phyloP scores from a whole-genome alignment of 2,113 vertebrate genomes.

The Anguilla rostrata region DNA sequence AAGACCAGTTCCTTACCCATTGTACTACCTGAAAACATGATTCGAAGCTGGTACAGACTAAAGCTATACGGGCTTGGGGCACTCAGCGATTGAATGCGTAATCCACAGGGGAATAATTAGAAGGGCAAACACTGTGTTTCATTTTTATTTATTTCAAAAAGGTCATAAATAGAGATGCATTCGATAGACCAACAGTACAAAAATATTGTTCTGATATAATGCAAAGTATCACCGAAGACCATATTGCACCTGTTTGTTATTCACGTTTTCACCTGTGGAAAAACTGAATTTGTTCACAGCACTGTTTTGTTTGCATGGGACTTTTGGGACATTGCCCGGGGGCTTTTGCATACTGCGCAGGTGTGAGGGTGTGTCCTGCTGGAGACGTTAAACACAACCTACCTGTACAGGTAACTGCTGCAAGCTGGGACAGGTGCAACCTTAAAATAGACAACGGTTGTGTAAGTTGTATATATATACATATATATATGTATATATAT shows the following conservation, averaged over 20 bases:
- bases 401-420: neutral
- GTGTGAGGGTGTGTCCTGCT: neutral
- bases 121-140: neutral
- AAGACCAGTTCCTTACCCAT: no score
- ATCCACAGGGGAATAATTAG: neutral
- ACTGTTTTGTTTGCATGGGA: no score
- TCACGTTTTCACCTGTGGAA: neutral
- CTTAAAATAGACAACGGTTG: neutral
- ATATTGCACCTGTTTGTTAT: neutral
- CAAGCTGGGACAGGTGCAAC: neutral
- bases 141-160: neutral
- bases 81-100: no score
- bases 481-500: no score
- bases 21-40: no score
- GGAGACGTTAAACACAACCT: neutral
- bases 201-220: neutral
- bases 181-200: neutral
- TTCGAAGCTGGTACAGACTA: no score
- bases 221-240: neutral
- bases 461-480: neutral
- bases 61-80: no score
- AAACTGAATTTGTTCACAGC: neutral
- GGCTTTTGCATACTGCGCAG: neutral
- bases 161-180: neutral
- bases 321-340: no score